These are phyloP conservation scores for Stylophora pistillata DNA, from an alignment of 64 coral and sea anemone species.

Conservation along the genomic window DNA sequence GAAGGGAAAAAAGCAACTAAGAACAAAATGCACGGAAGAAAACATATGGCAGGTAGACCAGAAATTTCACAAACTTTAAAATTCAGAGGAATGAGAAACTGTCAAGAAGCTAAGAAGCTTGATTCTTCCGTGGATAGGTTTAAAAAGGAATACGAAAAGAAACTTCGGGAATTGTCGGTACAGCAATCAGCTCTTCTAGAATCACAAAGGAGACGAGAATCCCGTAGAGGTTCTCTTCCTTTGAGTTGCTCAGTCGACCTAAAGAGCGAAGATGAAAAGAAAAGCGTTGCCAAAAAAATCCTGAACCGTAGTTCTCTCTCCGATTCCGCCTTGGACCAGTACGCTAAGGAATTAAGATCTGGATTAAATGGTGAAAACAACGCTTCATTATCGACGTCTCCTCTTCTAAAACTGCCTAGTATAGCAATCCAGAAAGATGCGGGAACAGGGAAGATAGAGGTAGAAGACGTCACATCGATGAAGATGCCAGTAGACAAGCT, in stretches of 20 bases:
- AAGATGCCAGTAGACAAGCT: constrained; percentile 7
- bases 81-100: not conserved
- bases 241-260: not conserved
- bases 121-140: constrained; percentile 18
- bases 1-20: not conserved
- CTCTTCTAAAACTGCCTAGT: constrained; percentile 10
- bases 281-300: not conserved
- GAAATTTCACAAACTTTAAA: constrained; percentile 14
- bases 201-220: constrained; percentile 18
- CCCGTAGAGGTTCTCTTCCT: not conserved
- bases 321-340: constrained; percentile 5
- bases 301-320: constrained; percentile 18
- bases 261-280: not conserved
- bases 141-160: constrained; percentile 37
- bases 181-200: constrained; percentile 2
- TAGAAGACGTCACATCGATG: not conserved
- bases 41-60: not conserved
- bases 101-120: constrained; percentile 28
- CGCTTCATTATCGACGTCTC: not conserved
- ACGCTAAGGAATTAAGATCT: not conserved
- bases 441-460: not conserved
- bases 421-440: constrained; percentile 6
- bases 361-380: not conserved
- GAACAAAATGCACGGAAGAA: constrained; percentile 8
- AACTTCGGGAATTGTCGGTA: constrained; percentile 13